Percentiles rank a stretch among this genome's conserved stretches.
These are phyloP conservation scores for Dorcus hopei DNA, from an alignment of 2,888 invertebrate species.

Conservation along the genomic window DNA sequence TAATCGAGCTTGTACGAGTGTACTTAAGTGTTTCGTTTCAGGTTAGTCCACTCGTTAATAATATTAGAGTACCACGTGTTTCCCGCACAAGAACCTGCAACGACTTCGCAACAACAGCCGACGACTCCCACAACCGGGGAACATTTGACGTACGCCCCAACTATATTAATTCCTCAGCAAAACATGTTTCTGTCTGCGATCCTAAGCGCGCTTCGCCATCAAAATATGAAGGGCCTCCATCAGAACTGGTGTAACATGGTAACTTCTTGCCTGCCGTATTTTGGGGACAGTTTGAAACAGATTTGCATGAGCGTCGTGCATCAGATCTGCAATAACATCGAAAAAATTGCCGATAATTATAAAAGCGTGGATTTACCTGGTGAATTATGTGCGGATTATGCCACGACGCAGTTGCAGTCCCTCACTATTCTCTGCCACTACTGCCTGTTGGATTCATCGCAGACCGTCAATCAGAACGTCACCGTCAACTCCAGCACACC, in stretches of 20 bases:
- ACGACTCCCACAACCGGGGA: conserved; percentile 38
- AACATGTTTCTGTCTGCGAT: conserved; percentile 80
- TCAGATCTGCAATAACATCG: conserved; percentile 73
- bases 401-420: conserved; percentile 73
- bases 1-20: no score
- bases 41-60: conserved; percentile 67
- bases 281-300: conserved; percentile 71
- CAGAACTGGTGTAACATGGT: conserved; percentile 81
- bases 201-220: conserved; percentile 70
- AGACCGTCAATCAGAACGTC: conserved; percentile 42
- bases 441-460: conserved; percentile 66
- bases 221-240: conserved; percentile 69
- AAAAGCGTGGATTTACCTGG: conserved; percentile 43
- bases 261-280: conserved; percentile 75
- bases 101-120: conserved; percentile 15
- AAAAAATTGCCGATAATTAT: conserved; percentile 51
- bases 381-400: conserved; percentile 71
- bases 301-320: conserved; percentile 75
- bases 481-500: conserved; percentile 46
- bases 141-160: conserved; percentile 60
- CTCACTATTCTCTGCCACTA: conserved; percentile 77
- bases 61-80: conserved; percentile 71
- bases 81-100: conserved; percentile 27
- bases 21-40: conserved; percentile 32
- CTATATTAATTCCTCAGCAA: conserved; percentile 71